Base-by-base conservation (phyloP, 2,888 invertebrate species). In the Macaria notata region DNA sequence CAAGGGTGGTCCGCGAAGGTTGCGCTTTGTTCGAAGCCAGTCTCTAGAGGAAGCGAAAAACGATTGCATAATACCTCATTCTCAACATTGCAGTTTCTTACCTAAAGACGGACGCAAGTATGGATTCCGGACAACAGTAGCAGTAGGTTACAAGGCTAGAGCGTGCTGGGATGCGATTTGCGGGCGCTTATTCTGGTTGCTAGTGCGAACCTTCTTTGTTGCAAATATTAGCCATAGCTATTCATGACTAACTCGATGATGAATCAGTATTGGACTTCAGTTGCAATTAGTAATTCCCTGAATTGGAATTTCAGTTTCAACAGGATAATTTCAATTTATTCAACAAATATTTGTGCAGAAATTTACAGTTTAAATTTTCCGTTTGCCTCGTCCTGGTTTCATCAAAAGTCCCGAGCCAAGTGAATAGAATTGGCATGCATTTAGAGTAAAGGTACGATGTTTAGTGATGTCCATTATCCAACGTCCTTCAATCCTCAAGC, bases 1-100 rank as follows among this genome's bases (percentile, higher is more conserved):
- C 89, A 90, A 90, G 89, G 89, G 88, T 88, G 86, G 78, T 77
- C 76, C 69, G 71, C 82, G 84, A 88, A 89, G 88, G 88, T 90
- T 88, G 86, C 70, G 70, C 68, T 85, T 84, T 85, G 81, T 84
- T 78, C 61, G 64, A 72, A 68, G 65, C 66, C 65, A 62, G 57
- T 56, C 57, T 52, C 55, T 52, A 46, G 50, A 45, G 46, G 49
- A 56, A 38, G 38, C 19, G 19, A 36, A 6, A 36, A 60, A 50
- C 46, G 38, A 58, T 59, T 63, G 29, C 58, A 54, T 54, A 53
- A 61, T 41, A 49, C 29, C 41, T 53, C 31, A 54, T 49, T 31
- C 52, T 39, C 30, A 36, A 29, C 50, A 49, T 19, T 30, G 29
- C 49, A 42, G 7, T 47, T 51, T 56, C 9, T 55, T 36, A 49